Evolutionary conservation across 1,140 invertebrate species (phyloP), one percentile per base, ranked within the genome.

Genomic region (Drosophila rufa): DNA sequence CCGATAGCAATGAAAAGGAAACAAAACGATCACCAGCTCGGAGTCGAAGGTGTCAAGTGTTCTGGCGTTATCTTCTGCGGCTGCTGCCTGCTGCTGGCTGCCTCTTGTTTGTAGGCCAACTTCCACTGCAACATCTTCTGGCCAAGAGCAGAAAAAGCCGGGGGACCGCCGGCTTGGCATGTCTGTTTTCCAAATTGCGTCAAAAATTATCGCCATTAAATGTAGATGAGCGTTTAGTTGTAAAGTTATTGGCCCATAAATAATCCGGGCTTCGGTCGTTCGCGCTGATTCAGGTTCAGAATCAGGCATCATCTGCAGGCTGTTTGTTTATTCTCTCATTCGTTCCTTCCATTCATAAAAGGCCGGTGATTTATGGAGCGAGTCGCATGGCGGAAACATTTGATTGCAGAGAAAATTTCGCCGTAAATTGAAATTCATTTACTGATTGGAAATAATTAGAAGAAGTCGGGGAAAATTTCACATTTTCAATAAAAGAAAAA

Each of bases 181-280:
- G 75, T 82, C 69, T 87, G 80, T 80, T 74, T 80, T 70, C 83
- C 85, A 83, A 89, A 90, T 89, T 89, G 84, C 84, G 84, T 89
- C 84, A 89, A 75, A 89, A 89, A 89, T 89, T 89, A 89, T 89
- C 84, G 81, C 84, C 84, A 89, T 89, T 89, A 89, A 89, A 89
- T 89, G 84, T 89, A 89, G 84, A 89, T 89, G 84, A 89, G 84
- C 84, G 84, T 89, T 89, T 89, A 90, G 84, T 89, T 89, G 80
- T 84, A 84, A 89, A 89, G 84, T 89, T 89, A 89, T 90, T 90
- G 84, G 73, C 74, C 51, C 84, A 89, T 89, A 89, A 89, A 89
- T 89, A 75, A 89, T 66, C 50, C 22, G 51, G 6, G 27, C 17
- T 19, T 60, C 48, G 47, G 27, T 53, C 55, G 43, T 51, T 50